Evolutionary conservation across 1,140 invertebrate genomes (phyloP), one percentile per base, ranked within the genome.

Genomic region (Grapholita molesta): DNA sequence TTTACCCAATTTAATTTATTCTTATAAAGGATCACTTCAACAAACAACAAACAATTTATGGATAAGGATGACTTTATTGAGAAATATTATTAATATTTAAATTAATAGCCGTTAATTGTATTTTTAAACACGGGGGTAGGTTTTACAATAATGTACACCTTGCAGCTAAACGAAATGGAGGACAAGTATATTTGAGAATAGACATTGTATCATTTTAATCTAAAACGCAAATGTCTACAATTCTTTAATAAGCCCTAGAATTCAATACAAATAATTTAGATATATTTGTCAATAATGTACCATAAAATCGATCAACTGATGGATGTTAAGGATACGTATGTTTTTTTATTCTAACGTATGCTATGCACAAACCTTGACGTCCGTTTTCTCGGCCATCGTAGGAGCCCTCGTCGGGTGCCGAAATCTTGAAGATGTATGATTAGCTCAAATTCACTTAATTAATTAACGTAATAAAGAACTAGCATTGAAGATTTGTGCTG

Each of bases 251-350:
- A 3, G 12, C n/a, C n/a, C n/a, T n/a, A n/a, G n/a, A n/a, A n/a
- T n/a, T n/a, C n/a, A n/a, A n/a, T n/a, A n/a, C n/a, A n/a, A 18
- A 18, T 18, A 48, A n/a, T 48, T 5, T 1, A 48, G 5, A 48
- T 48, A n/a, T 21, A 48, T 48, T 48, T 48, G 18, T 15, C 42
- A 48, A 48, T 48, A 48, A 48, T 18, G 42, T 48, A 18, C 18
- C 18, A 48, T 48, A 79, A 72, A 82, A 84, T 83, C 70, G 83
- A 86, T 75, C 78, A 84, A 86, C 74, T 68, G 77, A 84, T 75
- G 42, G 78, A 85, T 75, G 76, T 81, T 77, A 80, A 86, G 86
- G 80, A 86, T 83, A 86, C 83, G 80, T 83, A 81, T 66, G 57
- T 38, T 69, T 68, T 73, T 67, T 25, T 71, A 33, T 64, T 33